Percentiles rank a stretch among this genome's conserved stretches.
phyloP scores from a whole-genome alignment of 2,888 invertebrate species.

The Scaptodrosophila latifasciaeformis region DNA sequence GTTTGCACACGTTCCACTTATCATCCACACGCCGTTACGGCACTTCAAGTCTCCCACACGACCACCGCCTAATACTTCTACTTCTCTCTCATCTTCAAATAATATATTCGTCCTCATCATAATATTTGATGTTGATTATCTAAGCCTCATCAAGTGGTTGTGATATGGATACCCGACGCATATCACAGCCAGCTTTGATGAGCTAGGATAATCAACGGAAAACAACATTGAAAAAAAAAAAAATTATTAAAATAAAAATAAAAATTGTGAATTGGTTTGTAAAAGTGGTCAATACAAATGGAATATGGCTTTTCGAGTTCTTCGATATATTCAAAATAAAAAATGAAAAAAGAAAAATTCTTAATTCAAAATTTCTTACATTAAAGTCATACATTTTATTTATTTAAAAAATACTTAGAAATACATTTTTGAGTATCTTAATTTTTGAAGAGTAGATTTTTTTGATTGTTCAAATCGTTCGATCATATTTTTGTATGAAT shows the following conservation, averaged over 20 bases:
- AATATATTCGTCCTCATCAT: too few relatives aligned
- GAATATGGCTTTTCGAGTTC: too few relatives aligned
- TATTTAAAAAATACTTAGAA: too few relatives aligned
- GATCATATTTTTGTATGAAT: neutral
- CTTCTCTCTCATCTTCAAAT: too few relatives aligned
- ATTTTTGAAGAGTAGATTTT: too few relatives aligned
- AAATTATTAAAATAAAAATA: slow-evolving; percentile 1
- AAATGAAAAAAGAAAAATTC: neutral
- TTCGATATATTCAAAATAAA: too few relatives aligned
- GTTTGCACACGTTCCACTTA: too few relatives aligned
- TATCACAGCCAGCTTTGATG: slow-evolving; percentile 99
- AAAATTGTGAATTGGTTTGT: neutral
- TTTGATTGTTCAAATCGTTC: too few relatives aligned
- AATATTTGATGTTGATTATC: slow-evolving; percentile 73
- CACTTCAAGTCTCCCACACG: too few relatives aligned
- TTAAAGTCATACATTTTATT: too few relatives aligned
- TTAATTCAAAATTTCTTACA: slow-evolving; percentile 17
- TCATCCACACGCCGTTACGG: too few relatives aligned
- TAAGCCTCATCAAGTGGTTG: slow-evolving; percentile 88
- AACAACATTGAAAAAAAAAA: slow-evolving; percentile 51
- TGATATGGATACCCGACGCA: slow-evolving; percentile 83
- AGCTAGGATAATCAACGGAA: slow-evolving; percentile 79
- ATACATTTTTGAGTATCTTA: neutral
- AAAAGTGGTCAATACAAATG: too few relatives aligned
- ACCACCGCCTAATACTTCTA: neutral